Base-by-base conservation (phyloP, 92 coral and sea anemone genomes). In the Zoanthus solanderi region DNA sequence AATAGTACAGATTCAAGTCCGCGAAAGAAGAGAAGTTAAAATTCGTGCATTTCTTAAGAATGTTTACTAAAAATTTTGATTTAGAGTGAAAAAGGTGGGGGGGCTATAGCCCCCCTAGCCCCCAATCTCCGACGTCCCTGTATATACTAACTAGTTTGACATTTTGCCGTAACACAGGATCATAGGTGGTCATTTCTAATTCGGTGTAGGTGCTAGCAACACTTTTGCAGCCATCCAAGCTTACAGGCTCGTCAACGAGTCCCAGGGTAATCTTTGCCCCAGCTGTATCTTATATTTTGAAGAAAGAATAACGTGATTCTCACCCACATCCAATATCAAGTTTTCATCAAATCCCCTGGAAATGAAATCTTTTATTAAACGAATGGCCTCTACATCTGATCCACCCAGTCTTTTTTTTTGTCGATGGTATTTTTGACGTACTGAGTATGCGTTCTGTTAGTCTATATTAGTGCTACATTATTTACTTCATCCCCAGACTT, bases 391-490 rank as follows among this genome's bases (percentile, higher is more conserved):
- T 0, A 60, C 23, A 13, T 80, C 74, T 9, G 85, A 80, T 1
- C 85, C 85, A 66, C 79, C 79, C 17, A 87, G 92, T 67, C 78
- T 80, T 2, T 11, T 66, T 14, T 48, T 3, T 87, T 61, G 48
- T 72, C 16, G 15, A 57, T 46, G 13, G 86, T 23, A 6, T n/a
- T 78, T 15, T 75, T 45, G 11, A 90, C 28, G 18, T 90, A 78
- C 12, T 66, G 61, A 29, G 71, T 17, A 67, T 90, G 93, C 48
- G 54, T 79, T 73, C 75, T 44, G 83, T 86, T 60, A 44, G 77
- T 90, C 66, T 78, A 86, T 23, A 17, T 48, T 12, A 78, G 18
- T 7, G 93, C 90, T 5, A 90, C 83, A 58, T 86, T 81, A 50
- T 50, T 50, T 50, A 50, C 54, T 50, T 50, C 54, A 9, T 85